Base-by-base conservation (phyloP, 1,140 invertebrate species). In the Choristoneura fumiferana region DNA sequence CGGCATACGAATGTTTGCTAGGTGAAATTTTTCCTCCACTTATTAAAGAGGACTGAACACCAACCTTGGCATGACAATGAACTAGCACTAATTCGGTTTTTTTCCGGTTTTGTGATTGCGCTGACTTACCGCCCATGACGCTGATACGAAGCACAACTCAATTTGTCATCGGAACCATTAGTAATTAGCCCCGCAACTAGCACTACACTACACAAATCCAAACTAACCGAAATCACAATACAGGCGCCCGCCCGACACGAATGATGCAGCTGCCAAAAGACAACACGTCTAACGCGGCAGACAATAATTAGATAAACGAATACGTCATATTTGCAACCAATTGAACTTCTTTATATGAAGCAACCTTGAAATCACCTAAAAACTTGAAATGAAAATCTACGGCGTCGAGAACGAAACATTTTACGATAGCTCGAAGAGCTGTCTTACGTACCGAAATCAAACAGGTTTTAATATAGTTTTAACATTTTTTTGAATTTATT, bases 281-380 rank as follows among this genome's bases (percentile, higher is more conserved):
- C 63, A 64, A 69, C 57, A 65, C 65, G 70, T 63, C 45, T 57
- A 55, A 68, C 63, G 62, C 73, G 67, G 60, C 69, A 66, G 58
- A 71, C 66, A 69, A 68, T 83, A 84, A 87, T 87, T 87, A 77
- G 71, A 81, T 79, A 79, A 84, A 80, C 71, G 72, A 73, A 71
- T 62, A 72, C 68, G 69, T 73, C 76, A 75, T 71, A 69, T 69
- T 65, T 22, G 22, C 64, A 67, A 77, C 65, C 74, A 82, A 77
- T 82, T 76, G 64, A 60, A 62, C 73, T 69, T 74, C 67, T 65
- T 67, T 70, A 60, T 59, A 62, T 71, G 63, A 69, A 71, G 69
- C 73, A 86, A 83, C 81, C 81, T 87, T 87, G 83, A 76, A 56
- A 64, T 58, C 62, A 45, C 71, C 59, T 69, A 76, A 79, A 73